Conservation (phyloP, 2,113 vertebrate species). For the Vidua chalybeata region DNA sequence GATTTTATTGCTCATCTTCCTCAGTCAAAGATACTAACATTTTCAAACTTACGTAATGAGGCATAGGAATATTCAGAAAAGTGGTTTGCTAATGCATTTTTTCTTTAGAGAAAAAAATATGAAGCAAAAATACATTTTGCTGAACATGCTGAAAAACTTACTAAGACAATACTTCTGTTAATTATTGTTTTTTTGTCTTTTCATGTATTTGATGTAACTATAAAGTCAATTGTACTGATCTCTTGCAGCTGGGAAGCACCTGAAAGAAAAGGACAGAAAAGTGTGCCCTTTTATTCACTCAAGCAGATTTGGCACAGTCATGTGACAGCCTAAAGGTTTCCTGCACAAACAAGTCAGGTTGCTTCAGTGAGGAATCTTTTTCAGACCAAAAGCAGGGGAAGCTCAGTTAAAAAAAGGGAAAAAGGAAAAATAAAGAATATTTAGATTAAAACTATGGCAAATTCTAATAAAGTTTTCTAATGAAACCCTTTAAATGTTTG, state of each 20-base stretch:
- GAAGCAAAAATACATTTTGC: not conserved
- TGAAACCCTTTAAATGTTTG: not conserved
- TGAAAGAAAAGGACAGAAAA: not conserved
- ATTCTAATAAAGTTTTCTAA: not conserved
- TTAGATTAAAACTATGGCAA: not conserved
- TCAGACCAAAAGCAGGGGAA: not conserved
- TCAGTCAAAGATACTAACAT: not conserved
- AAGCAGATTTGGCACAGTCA: not conserved
- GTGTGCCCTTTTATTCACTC: not conserved
- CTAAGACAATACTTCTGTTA: not conserved
- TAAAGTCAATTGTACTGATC: not conserved
- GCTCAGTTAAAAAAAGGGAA: not conserved
- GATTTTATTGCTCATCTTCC: not conserved
- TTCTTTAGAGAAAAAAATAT: not conserved
- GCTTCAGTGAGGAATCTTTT: not conserved
- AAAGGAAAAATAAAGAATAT: not conserved
- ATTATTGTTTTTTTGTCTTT: not conserved
- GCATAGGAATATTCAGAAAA: not conserved
- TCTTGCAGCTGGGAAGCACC: not conserved
- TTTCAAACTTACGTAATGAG: not conserved
- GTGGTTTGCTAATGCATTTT: not conserved
- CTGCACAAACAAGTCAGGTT: not conserved
- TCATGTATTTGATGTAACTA: not conserved
- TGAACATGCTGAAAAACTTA: not conserved
- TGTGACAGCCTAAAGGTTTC: not conserved